Evolutionary conservation across 2,113 vertebrate genomes (phyloP), one percentile per base, ranked within the genome.

Genomic region (Neofelis nebulosa): DNA sequence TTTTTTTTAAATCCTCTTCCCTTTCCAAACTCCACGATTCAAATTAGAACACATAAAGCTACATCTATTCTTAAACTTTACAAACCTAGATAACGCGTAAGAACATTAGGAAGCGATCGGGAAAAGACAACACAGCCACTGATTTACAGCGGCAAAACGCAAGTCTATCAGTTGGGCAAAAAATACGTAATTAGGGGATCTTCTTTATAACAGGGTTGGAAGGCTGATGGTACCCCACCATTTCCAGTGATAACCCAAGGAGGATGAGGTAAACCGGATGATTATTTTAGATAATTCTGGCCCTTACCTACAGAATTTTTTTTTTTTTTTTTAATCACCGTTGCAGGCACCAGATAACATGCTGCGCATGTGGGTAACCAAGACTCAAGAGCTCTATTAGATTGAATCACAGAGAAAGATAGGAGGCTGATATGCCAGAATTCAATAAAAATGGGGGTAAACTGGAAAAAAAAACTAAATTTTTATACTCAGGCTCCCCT

Each of bases 21-120:
- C 55, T 97, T 93, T 94, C 71, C 38, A n/a, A 89, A 68, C 23
- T 63, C 86, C 16, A 12, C 16, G 19, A 61, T 94, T 98, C 89
- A 98, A 98, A 98, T 93, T 86, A 5, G 3, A 96, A 95, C 66
- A 18, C 11, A 14, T 5, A 97, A 96, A 97, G 81, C 25, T 55
- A 48, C 66, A 89, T 6, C 0, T 29, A 63, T 96, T 96, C 97
- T 88, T 80, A 96, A 97, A 95, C 5, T 73, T 93, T 63, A 55
- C 96, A 97, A 95, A 95, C 91, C 74, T 97, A 98, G 92, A 65
- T 0, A 0, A 97, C 61, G 81, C 14, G 12, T 63, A 80, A 96
- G 96, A 91, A 97, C 73, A 81, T 63, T 82, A 83, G 5, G 27
- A 83, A 88, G 82, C 1, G 0, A 4, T 84, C 87, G 65, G 45